Evolutionary conservation across 2,888 invertebrate genomes (phyloP), one percentile per base, ranked within the genome.

Genomic region (Scaptomyza flava): DNA sequence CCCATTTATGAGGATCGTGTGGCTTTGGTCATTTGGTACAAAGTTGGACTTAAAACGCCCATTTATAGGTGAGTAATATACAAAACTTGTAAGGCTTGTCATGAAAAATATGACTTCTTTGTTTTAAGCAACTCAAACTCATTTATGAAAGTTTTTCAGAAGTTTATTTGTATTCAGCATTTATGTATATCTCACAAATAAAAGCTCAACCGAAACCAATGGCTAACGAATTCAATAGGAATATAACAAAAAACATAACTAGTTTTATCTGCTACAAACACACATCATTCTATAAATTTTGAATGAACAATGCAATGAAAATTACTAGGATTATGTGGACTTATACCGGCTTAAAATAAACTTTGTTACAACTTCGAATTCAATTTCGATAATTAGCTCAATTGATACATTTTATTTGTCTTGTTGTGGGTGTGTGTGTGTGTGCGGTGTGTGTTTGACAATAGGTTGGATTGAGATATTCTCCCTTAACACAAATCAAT

Each of bases 11-110:
- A 90, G 54, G 92, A 92, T 84, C 91, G 90, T 64, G 92, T 92
- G 60, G 91, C 91, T 31, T 64, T 92, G 80, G 92, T 92, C 36
- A 92, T 92, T 77, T 92, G 92, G 92, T 92, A 92, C 68, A 92
- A 92, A 79, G 92, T 92, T 63, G 92, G 92, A 51, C 86, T 91
- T 45, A 90, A 90, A 71, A 91, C 92, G 62, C 92, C 92, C 34
- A 92, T 92, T 66, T 92, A 92, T 68, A 92, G 92, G 92, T 92
- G 78, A 91, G 87, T 74, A 38, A 34, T 11, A 41, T 7, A 5
- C 7, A 11, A 11, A 2, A 34, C 11, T 9, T 11, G 2, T 36
- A n/a, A n/a, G n/a, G n/a, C 36, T 36, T 12, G 1, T 27, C 6
- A 2, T 27, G 27, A 5, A 12, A 34, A 34, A 5, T 34, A 5